Percentiles rank a stretch among this genome's conserved stretches.
phyloP scores from a whole-genome alignment of 2,888 invertebrate genomes.

The Drosophila bunnanda region DNA sequence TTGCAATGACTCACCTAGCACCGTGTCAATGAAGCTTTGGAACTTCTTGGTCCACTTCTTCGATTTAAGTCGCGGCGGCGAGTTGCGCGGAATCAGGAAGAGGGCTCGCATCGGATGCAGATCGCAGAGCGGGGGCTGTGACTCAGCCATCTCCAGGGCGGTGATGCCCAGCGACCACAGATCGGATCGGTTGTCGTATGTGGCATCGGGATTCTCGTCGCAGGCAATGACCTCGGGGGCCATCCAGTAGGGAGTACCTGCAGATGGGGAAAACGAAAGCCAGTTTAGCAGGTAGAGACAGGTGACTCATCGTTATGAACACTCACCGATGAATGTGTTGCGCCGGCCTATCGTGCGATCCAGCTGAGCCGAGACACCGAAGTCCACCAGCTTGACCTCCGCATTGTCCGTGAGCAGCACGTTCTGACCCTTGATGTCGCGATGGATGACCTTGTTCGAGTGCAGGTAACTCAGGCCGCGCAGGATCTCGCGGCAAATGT shows the following conservation, averaged over 20 bases:
- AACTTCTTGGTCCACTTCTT: conserved; percentile 99
- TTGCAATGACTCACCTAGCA: conserved; percentile 86
- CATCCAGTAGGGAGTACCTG: conserved; percentile 99
- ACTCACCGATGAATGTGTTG: conserved; percentile 95
- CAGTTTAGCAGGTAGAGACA: conserved; percentile 40
- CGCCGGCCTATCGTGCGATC: conserved; percentile 99
- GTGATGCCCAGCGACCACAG: conserved; percentile 98
- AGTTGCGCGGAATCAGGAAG: conserved; percentile 98
- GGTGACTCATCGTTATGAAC: conserved; percentile 17
- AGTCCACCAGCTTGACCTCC: conserved; percentile 99
- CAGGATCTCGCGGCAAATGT: conserved; percentile 98
- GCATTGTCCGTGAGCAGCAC: conserved; percentile 99
- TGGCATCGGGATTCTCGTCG: conserved; percentile 99
- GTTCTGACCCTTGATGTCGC: conserved; percentile 99
- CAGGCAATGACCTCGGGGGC: conserved; percentile 99
- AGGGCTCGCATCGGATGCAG: conserved; percentile 99
- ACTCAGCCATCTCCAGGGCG: conserved; percentile 99
- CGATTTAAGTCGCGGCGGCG: conserved; percentile 98
- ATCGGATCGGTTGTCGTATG: conserved; percentile 98
- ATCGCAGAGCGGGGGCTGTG: conserved; percentile 99
- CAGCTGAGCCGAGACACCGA: conserved; percentile 99
- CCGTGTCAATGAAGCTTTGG: conserved; percentile 99
- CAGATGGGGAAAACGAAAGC: conserved; percentile 15
- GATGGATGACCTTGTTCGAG: conserved; percentile 99
- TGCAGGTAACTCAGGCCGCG: conserved; percentile 98